Evolutionary conservation across 1,140 invertebrate species (phyloP).

Genomic region (Formica exsecta): DNA sequence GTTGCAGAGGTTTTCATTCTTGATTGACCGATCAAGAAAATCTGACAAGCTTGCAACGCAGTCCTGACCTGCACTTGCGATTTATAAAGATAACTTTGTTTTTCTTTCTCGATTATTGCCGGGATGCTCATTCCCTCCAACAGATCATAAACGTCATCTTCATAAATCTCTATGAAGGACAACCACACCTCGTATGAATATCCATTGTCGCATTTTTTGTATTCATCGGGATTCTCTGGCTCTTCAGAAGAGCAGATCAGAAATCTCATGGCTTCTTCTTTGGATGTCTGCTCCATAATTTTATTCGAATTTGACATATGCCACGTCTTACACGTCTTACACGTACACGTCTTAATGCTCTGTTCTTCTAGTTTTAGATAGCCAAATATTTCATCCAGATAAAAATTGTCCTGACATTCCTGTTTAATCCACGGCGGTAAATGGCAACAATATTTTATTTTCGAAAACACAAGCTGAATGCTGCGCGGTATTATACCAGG

Average conservation of each 20-base stretch:
- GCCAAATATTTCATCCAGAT: too few species aligned
- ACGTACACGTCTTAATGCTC: too few species aligned
- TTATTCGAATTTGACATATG: neutral
- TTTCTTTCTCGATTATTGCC: too few species aligned
- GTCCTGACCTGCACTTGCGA: slow-evolving; percentile 90
- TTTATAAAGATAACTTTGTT: too few species aligned
- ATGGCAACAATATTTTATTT: slow-evolving; percentile 79
- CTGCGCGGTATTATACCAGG: slow-evolving; percentile 93
- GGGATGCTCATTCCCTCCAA: slow-evolving; percentile 83
- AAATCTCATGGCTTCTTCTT: slow-evolving; percentile 40
- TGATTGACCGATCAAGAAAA: slow-evolving; percentile 91
- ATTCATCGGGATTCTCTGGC: slow-evolving; percentile 38
- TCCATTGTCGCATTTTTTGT: slow-evolving; percentile 46
- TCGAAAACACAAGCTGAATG: slow-evolving; percentile 91
- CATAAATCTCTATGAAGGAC: slow-evolving; percentile 96
- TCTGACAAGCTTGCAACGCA: slow-evolving; percentile 92
- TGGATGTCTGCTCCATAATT: neutral
- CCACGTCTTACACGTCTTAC: too few species aligned
- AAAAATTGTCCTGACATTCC: slow-evolving; percentile 77
- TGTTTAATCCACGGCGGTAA: slow-evolving; percentile 81
- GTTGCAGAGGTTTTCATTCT: slow-evolving; percentile 93
- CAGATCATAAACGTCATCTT: slow-evolving; percentile 95
- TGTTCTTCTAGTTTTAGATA: too few species aligned
- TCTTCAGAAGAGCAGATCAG: slow-evolving; percentile 31
- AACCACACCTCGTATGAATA: slow-evolving; percentile 90